A percentile compares a stretch with the other conserved stretches of the same genome.
Conservation (phyloP, 1,140 invertebrate species). For the Papilio xuthus region DNA sequence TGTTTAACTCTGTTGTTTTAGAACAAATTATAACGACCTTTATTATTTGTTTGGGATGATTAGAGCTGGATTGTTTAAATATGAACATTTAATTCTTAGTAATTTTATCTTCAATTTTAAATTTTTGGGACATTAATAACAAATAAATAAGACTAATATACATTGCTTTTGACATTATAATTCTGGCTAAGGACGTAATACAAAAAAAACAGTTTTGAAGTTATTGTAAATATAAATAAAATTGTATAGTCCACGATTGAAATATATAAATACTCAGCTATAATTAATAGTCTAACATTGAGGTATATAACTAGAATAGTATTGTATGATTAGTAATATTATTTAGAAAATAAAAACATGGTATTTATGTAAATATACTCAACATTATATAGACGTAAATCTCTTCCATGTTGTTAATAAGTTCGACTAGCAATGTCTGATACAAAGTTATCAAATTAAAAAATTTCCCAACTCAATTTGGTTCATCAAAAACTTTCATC, state of each 20-base stretch:
- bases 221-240: too few relatives aligned
- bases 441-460: not conserved
- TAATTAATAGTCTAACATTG: too few relatives aligned
- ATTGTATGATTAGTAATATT: too few relatives aligned
- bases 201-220: too few relatives aligned
- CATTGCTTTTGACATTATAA: too few relatives aligned
- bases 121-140: too few relatives aligned
- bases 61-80: not conserved
- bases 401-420: not conserved
- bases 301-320: not conserved
- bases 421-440: not conserved
- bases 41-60: not conserved
- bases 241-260: too few relatives aligned
- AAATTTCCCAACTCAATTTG: not conserved
- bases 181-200: too few relatives aligned
- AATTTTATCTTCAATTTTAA: not conserved
- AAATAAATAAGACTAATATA: too few relatives aligned
- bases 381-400: not conserved
- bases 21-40: not conserved
- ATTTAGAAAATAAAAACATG: too few relatives aligned
- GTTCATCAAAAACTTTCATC: not conserved
- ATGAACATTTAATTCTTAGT: not conserved
- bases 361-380: too few relatives aligned
- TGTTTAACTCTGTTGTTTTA: conserved; percentile 11
- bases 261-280: too few relatives aligned